A percentile compares a stretch with the other conserved stretches of the same genome.
Evolutionary conservation across 30 jellyfish, hydroid and myxozoan species (phyloP).

Genomic region (Catostylus mosaicus): DNA sequence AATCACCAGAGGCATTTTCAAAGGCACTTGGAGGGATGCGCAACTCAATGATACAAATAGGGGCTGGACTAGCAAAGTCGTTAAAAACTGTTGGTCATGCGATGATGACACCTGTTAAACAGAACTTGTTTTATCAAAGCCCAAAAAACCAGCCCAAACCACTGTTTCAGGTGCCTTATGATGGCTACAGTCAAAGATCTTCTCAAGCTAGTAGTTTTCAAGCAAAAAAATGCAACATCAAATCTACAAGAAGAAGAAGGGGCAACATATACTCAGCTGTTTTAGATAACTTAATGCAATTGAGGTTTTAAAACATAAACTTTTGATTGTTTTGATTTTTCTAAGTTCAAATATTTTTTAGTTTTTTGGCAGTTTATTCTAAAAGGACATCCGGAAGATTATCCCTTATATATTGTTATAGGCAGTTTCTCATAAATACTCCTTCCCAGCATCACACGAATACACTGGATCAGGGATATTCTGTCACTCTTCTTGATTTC

Average conservation of each 20-base stretch:
- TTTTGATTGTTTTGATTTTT: background rate
- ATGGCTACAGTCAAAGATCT: no score
- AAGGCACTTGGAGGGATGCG: slow-evolving; percentile 36
- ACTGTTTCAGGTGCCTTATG: slow-evolving; percentile 21
- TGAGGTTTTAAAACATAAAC: background rate
- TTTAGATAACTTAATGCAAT: slow-evolving; percentile 6
- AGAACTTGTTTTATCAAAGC: slow-evolving; percentile 51
- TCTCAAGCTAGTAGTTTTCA: slow-evolving; percentile 1
- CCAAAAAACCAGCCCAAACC: slow-evolving; percentile 4
- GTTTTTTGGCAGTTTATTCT: slow-evolving; percentile 13
- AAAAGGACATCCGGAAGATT: slow-evolving; percentile 42
- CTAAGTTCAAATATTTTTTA: background rate
- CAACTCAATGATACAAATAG: slow-evolving; percentile 34
- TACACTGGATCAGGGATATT: slow-evolving; percentile 24
- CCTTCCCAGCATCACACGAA: slow-evolving; percentile 47
- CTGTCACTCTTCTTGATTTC: slow-evolving; percentile 4
- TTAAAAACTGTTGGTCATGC: slow-evolving; percentile 36
- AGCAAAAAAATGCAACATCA: slow-evolving; percentile 11
- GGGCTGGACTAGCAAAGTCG: slow-evolving; percentile 23
- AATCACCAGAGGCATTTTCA: slow-evolving; percentile 57
- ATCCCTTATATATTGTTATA: slow-evolving; percentile 10
- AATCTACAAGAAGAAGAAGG: slow-evolving; percentile 3
- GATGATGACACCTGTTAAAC: slow-evolving; percentile 46
- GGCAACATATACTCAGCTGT: slow-evolving; percentile 16
- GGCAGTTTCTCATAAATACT: slow-evolving; percentile 27